Evolutionary conservation across 2,888 invertebrate genomes (phyloP), one percentile per base, ranked within the genome.

Genomic region (Thecocarcelia acutangulata): DNA sequence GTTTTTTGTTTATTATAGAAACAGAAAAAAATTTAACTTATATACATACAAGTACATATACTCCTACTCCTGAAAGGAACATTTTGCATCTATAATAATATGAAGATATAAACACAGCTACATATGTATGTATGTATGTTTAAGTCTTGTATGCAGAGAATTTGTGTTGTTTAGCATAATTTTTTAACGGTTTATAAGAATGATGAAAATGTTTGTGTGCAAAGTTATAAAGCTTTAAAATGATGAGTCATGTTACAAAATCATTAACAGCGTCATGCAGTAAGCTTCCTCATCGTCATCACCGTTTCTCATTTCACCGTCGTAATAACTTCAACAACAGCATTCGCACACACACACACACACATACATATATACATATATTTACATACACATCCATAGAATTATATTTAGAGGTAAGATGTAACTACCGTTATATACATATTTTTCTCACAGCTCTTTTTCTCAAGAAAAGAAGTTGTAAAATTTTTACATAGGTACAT

Each of bases 201-300:
- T 50, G 33, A 8, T 6, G 17, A 17, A 37, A 48, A 46, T 40
- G 24, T 40, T 37, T 61, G 24, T 24, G 37, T 58, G 24, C 13
- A 28, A 40, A n/a, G 13, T 19, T 19, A 17, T 15, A 37, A 50
- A 42, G 58, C 24, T 50, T 59, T 4, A 15, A 61, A 37, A 59
- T 46, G 72, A 73, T 79, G 78, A 79, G 44, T 79, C 78, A 79
- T 79, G 42, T 44, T 72, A 50, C 19, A 2, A 50, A 72, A 66
- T 48, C 63, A 33, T 44, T 42, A 42, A 70, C 56, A 64, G 63
- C 48, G 54, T 50, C 64, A 42, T 64, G 63, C 54, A 64, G 58
- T 50, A 48, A 69, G 28, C 56, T 70, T 42, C 63, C 54, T 63
- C 19, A 72, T 63, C 56, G 42, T 58, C 56, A 21, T 44, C 48